Conservation (phyloP, 2,797 vertebrate species). For the Champsocephalus esox region DNA sequence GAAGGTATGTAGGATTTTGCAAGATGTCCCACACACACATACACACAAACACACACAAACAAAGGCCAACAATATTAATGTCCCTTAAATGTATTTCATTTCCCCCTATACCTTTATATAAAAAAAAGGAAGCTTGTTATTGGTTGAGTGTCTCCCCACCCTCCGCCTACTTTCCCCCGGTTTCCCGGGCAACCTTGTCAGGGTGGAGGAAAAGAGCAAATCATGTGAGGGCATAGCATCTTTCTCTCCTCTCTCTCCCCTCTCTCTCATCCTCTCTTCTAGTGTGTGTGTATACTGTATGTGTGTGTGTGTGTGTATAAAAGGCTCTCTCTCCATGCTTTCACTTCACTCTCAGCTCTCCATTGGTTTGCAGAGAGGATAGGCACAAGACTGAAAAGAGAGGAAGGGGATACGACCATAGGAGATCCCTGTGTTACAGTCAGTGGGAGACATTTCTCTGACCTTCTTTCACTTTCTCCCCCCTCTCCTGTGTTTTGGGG, state of each 20-base stretch:
- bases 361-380: constrained; percentile 66
- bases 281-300: constrained; percentile 17
- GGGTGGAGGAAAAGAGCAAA: constrained; percentile 85
- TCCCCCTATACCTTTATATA: constrained; percentile 50
- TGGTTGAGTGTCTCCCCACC: constrained; percentile 63
- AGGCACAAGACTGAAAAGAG: constrained; percentile 41
- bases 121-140: constrained; percentile 70
- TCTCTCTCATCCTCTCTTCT: constrained; percentile 43
- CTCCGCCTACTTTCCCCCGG: constrained; percentile 69
- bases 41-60: background rate
- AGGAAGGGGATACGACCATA: constrained; percentile 35
- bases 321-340: constrained; percentile 70
- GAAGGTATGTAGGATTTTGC: too few species aligned
- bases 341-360: constrained; percentile 68
- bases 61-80: constrained; percentile 38
- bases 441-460: constrained; percentile 63
- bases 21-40: too few species aligned
- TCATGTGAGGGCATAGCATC: constrained; percentile 84
- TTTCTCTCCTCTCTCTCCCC: constrained; percentile 51
- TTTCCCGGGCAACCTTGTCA: constrained; percentile 85
- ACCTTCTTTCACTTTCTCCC: constrained; percentile 46
- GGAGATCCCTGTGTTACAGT: constrained; percentile 57
- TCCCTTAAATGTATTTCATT: constrained; percentile 54
- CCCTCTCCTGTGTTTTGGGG: constrained; percentile 29
- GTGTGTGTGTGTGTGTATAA: constrained; percentile 51